Evolutionary conservation across 2,888 invertebrate species (phyloP), one percentile per base, ranked within the genome.

Genomic region (Nyleta sp.): DNA sequence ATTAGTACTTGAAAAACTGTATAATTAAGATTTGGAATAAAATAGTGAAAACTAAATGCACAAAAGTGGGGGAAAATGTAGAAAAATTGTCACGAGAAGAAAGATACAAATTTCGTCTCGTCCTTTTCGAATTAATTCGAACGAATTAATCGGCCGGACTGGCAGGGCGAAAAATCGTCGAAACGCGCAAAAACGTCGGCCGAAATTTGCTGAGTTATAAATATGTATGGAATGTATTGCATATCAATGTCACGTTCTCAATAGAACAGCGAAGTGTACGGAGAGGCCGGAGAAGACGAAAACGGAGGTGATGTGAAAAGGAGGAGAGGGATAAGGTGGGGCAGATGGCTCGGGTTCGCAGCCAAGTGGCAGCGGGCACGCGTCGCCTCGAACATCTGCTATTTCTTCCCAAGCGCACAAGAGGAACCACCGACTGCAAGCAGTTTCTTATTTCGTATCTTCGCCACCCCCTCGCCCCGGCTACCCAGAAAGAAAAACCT

Each of bases 331-430:
- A 76, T 78, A 80, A 83, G 83, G 82, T 80, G 85, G 85, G 87
- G 87, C 87, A 87, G 88, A 87, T 87, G 87, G 86, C 78, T 68
- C 83, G 84, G 84, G 84, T 84, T 88, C 84, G 87, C 89, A 86
- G 88, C 90, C 88, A 90, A 90, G 90, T 90, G 90, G 90, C 89
- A 90, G 89, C 89, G 89, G 90, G 90, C 90, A 90, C 90, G 90
- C 90, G 90, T 88, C 85, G 84, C 83, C 75, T 80, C 76, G 84
- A 90, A 90, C 90, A 90, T 90, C 90, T 90, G 90, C 90, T 87
- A 84, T 80, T 84, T 80, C 83, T 87, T 87, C 85, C 86, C 86
- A 78, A 57, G 57, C 74, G 57, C 70, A 76, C 68, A 73, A 79
- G 80, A 81, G 60, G 77, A 78, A 80, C 84, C 84, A 84, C 85